These are phyloP conservation scores for Melanotaenia trifasciata DNA, from an alignment of 2,797 vertebrate species.

Conservation along the genomic window DNA sequence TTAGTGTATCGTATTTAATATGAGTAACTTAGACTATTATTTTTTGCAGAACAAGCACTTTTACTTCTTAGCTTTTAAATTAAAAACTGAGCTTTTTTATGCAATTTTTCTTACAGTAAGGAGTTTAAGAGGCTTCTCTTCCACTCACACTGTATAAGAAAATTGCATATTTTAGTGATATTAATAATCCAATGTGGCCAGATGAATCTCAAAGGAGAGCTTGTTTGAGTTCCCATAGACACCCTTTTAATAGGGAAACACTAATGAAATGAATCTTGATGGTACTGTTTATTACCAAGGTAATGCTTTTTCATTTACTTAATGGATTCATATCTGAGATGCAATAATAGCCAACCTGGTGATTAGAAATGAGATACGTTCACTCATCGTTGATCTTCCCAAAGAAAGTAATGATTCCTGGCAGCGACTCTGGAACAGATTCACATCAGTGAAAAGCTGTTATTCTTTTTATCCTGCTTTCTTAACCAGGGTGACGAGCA, in stretches of 20 bases:
- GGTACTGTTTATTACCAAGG: conserved; percentile 52
- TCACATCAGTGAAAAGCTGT: conserved; percentile 44
- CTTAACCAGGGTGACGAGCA: conserved; percentile 57
- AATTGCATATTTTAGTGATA: background rate
- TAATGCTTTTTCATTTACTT: conserved; percentile 65
- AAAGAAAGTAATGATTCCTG: conserved; percentile 35
- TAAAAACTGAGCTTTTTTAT: background rate
- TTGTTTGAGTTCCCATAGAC: conserved; percentile 25
- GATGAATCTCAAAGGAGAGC: conserved; percentile 19
- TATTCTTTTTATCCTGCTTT: conserved; percentile 18
- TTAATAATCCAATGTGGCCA: background rate
- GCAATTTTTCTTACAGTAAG: background rate
- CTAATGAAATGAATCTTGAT: conserved; percentile 57
- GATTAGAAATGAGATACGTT: conserved; percentile 44
- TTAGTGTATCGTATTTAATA: background rate
- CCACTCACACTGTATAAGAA: background rate
- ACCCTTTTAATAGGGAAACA: conserved; percentile 40
- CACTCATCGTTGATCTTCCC: conserved; percentile 29
- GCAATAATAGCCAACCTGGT: conserved; percentile 47
- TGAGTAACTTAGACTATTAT: background rate
- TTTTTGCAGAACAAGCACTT: background rate
- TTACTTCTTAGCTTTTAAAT: background rate
- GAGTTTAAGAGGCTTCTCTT: background rate
- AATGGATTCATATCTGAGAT: conserved; percentile 63
- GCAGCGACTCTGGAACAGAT: conserved; percentile 27